Base-by-base conservation (phyloP, 2,888 invertebrate species). In the Gastrophysa polygoni region DNA sequence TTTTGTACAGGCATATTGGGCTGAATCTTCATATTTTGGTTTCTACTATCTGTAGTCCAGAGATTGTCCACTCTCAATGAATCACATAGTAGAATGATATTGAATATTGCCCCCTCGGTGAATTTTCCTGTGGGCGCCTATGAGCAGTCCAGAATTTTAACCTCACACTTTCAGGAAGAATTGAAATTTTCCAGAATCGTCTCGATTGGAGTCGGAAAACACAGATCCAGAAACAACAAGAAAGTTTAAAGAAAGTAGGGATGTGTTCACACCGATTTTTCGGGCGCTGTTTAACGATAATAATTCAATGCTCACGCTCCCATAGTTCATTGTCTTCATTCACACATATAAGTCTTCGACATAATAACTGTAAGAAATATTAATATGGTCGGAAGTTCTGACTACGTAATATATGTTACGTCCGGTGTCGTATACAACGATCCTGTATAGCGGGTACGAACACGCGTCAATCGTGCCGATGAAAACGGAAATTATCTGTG, bases 401-500 rank as follows among this genome's bases (percentile, higher is more conserved):
- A 55, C 55, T 61, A 61, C 64, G 63, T 64, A 38, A 38, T 38
- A 1, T 14, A 38, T 38, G 38, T 14, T 10, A 71, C 69, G 71
- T 71, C 71, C 71, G 71, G 71, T 54, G 57, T 67, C 49, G 60
- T 60, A 58, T 34, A n/a, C n/a, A 21, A 58, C 57, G 47, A 57
- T 51, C 56, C 59, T 61, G 38, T 20, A n/a, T 66, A 66, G 68
- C 69, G 71, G 24, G 71, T 71, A 63, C 54, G 67, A 38, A 68
- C 68, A 70, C 70, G 67, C 69, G 70, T 65, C 65, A 60, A 57
- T 59, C 61, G 61, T 68, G 66, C 68, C 64, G 69, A 52, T 64
- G 63, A 61, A 65, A 71, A 63, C 70, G 73, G 71, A 73, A 71
- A 71, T 73, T 70, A 71, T 63, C 69, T 63, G 59, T 67, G 70